Evolutionary conservation across 2,797 vertebrate species (phyloP), one percentile per base, ranked within the genome.

Genomic region (Falco concolor): DNA sequence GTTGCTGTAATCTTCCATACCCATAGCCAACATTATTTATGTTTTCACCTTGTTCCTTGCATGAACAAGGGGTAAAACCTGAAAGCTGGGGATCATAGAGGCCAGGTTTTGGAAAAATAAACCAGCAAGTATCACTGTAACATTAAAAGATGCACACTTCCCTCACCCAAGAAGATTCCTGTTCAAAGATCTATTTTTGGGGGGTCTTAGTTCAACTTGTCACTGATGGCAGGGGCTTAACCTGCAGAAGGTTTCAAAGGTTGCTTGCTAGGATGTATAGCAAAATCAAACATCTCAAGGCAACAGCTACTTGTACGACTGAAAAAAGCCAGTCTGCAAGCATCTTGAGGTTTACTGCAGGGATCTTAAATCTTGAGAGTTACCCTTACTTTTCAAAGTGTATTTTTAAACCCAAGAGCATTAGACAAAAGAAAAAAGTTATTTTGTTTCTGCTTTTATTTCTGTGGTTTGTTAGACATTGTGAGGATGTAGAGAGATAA

Each of bases 351-450:
- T 89, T 90, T 93, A 56, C 87, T 79, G 83, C 74, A 84, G 57
- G n/a, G 15, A 82, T 82, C 54, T 53, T 92, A 92, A 72, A 78
- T 89, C 75, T 80, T 61, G 19, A 79, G 63, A 79, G 36, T 63
- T 94, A 91, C 84, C 56, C 27, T 95, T 82, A 77, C 22, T 79
- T 95, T 96, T 88, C 73, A 84, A 90, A 86, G 60, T 34, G 19
- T 45, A 27, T 68, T 93, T 92, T 89, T 72, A 84, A 93, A 90
- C 14, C 7, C 0, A 1, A 73, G 16, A 68, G n/a, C 10, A 2
- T 50, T 75, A 73, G 47, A 60, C 56, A 94, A 88, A 90, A 84
- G 53, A 21, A 28, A 30, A 12, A 65, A 4, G 4, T n/a, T 83
- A 24, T 75, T 75, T 80, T 84, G 20, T 6, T 91, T 93, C 54